These are phyloP conservation scores for Noctuana brunneofusca DNA, from an alignment of 2,888 invertebrate species.

Conservation along the genomic window DNA sequence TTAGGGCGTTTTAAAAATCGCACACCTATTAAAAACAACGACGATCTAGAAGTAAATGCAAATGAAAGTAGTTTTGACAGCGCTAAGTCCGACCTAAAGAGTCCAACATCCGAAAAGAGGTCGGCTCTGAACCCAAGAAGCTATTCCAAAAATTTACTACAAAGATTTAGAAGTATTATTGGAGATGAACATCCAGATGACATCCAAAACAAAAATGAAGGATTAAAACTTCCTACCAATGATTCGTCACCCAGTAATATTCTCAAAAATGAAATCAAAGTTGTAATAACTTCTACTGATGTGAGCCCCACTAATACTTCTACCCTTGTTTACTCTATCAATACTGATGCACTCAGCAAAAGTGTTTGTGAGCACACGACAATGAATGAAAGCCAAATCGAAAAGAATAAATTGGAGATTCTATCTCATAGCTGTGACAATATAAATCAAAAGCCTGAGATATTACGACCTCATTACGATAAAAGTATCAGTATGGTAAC, in stretches of 20 bases:
- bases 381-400: slow-evolving; percentile 65
- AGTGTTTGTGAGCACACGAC: slow-evolving; percentile 70
- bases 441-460: slow-evolving; percentile 58
- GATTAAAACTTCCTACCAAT: slow-evolving; percentile 45
- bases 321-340: slow-evolving; percentile 51
- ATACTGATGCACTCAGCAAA: slow-evolving; percentile 63
- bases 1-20: slow-evolving; percentile 79
- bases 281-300: slow-evolving; percentile 68
- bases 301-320: slow-evolving; percentile 58
- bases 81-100: slow-evolving; percentile 64
- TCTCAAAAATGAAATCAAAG: slow-evolving; percentile 64
- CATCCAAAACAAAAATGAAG: slow-evolving; percentile 59
- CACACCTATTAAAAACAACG: slow-evolving; percentile 66
- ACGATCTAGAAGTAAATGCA: slow-evolving; percentile 69
- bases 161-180: slow-evolving; percentile 77
- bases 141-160: slow-evolving; percentile 74
- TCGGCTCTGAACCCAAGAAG: slow-evolving; percentile 72
- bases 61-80: slow-evolving; percentile 68
- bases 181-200: slow-evolving; percentile 74
- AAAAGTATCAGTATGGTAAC: slow-evolving; percentile 69
- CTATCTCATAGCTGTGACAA: slow-evolving; percentile 72
- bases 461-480: slow-evolving; percentile 56
- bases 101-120: slow-evolving; percentile 69
- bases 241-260: slow-evolving; percentile 46
- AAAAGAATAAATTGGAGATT: slow-evolving; percentile 67